phyloP scores from a whole-genome alignment of 2,113 vertebrate genomes.

The Pluvianellus socialis region DNA sequence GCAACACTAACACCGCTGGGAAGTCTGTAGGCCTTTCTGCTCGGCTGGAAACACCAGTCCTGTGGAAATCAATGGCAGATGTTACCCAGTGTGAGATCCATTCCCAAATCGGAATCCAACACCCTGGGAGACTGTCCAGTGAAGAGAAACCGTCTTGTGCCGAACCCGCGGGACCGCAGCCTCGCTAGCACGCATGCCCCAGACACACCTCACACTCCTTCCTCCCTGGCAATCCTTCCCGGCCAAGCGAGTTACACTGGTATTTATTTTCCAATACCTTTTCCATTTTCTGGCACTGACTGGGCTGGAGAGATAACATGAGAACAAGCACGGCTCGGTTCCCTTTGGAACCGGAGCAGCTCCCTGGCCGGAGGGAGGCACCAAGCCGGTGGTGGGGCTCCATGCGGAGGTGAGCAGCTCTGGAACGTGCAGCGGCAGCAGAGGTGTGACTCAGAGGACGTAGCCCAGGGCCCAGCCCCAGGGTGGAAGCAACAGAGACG shows the following conservation, averaged over 20 bases:
- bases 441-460: neutral
- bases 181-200: neutral
- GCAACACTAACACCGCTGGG: neutral
- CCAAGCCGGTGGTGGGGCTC: neutral
- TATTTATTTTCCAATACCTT: neutral
- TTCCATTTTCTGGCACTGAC: neutral
- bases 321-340: neutral
- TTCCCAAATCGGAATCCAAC: neutral
- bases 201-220: neutral
- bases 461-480: neutral
- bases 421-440: rapidly evolving
- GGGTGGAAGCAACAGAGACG: neutral
- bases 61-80: conserved; percentile 40
- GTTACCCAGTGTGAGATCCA: neutral
- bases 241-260: neutral
- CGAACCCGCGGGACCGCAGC: rapidly evolving
- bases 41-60: conserved; percentile 2
- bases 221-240: neutral
- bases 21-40: neutral
- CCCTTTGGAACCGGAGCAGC: neutral
- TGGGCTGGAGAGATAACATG: neutral
- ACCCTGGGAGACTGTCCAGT: neutral
- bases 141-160: neutral
- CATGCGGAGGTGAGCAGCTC: neutral
- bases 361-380: neutral